A percentile compares a stretch with the other conserved stretches of the same genome.
Evolutionary conservation across 92 coral and sea anemone species (phyloP).

Genomic region (Diadumene lineata): DNA sequence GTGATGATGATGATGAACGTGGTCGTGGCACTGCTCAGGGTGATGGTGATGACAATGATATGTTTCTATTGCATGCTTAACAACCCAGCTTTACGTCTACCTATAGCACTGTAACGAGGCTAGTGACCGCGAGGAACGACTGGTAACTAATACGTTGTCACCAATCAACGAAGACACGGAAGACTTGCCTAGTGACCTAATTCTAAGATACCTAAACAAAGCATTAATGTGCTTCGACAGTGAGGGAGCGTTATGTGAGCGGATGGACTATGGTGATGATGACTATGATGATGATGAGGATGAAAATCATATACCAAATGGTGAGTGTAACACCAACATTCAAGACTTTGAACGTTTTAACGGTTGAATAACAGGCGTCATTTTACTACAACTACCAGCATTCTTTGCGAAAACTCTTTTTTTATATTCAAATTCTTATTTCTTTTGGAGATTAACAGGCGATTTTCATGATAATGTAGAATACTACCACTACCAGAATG

Average conservation of each 20-base stretch:
- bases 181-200: constrained; percentile 22
- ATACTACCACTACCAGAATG: no score
- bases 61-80: neutral
- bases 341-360: no score
- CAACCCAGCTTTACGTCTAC: neutral
- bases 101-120: neutral
- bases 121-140: neutral
- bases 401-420: no score
- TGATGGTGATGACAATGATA: neutral
- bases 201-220: constrained; percentile 66
- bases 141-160: neutral
- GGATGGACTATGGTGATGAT: constrained; percentile 10
- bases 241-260: constrained; percentile 46
- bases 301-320: no score
- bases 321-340: no score
- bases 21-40: neutral
- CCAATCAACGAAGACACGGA: constrained; percentile 46
- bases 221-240: constrained; percentile 67
- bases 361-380: no score
- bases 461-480: no score
- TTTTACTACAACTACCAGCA: no score
- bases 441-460: no score
- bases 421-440: no score
- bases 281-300: neutral
- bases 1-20: neutral